These are phyloP conservation scores for Ambastaia sidthimunki DNA, from an alignment of 2,797 vertebrate species.

Conservation along the genomic window DNA sequence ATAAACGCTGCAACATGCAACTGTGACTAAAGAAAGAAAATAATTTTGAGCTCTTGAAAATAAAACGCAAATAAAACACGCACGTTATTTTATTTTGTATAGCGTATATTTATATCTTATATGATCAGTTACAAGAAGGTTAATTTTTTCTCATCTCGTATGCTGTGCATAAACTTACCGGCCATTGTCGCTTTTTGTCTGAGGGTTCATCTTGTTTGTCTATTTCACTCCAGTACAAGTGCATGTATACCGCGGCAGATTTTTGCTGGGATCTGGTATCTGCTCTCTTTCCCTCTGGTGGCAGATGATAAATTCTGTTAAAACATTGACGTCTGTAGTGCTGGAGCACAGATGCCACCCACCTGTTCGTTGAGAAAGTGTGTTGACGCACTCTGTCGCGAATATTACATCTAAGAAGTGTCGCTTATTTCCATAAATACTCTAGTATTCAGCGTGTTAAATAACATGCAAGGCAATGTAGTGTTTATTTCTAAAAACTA, in stretches of 20 bases:
- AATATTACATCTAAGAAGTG: not conserved
- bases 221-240: not conserved
- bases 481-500: too few species aligned
- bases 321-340: not conserved
- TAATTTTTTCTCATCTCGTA: not conserved
- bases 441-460: not conserved
- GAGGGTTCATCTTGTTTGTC: not conserved
- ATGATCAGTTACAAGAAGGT: not conserved
- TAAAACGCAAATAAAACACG: not conserved
- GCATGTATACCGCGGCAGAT: not conserved
- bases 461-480: not conserved
- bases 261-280: not conserved
- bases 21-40: not conserved
- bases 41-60: not conserved
- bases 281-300: conserved; percentile 36
- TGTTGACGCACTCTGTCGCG: not conserved
- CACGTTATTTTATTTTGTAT: not conserved
- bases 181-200: not conserved
- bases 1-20: not conserved
- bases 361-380: not conserved
- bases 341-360: not conserved
- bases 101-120: too few species aligned
- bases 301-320: conserved; percentile 11
- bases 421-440: not conserved
- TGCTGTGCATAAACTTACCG: conserved; percentile 12